Base-by-base conservation (phyloP, 2,797 vertebrate genomes). In the Lerista edwardsae region DNA sequence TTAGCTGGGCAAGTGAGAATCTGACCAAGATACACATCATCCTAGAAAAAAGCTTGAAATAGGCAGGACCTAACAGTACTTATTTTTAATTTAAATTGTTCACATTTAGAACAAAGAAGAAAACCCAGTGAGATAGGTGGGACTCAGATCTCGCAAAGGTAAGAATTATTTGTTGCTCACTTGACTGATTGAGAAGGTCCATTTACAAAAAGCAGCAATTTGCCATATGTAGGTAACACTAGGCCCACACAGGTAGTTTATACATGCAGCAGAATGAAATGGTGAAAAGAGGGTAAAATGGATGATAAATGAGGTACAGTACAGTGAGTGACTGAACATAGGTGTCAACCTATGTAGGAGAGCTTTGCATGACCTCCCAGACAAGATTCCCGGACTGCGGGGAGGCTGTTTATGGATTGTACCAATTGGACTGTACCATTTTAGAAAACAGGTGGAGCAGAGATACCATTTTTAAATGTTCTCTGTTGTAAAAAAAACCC, bases 1-100 rank as follows among this genome's bases (percentile, higher is more conserved):
- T 61, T 62, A 55, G 47, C 2, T 44, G 75, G 51, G 36, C 85
- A 83, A 55, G 27, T 67, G 1, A 14, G 4, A 44, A 36, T 44
- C 25, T 0, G 4, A 31, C 44, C 15, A 74, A 4, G 1, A 17
- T 39, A 25, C 1, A 23, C 23, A 76, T 25, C 44, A 11, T 27
- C 39, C 23, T 31, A 51, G 73, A 41, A 31, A 51, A 27, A 6
- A 57, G 36, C 23, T 12, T 41, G 15, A 36, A 87, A 44, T 6
- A 29, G n/a, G 51, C 0, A 14, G 62, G 6, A 4, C 3, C 39
- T 34, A 1, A 0, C 2, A 78, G 69, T 0, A 0, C 6, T 1
- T 2, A 14, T 6, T 1, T 3, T 31, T 82, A 57, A 44, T 23
- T 69, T 83, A 57, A 39, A 23, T 69, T 44, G 6, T 75, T 11